Base-by-base conservation (phyloP, 2,797 vertebrate species). In the Hylomyscus alleni region DNA sequence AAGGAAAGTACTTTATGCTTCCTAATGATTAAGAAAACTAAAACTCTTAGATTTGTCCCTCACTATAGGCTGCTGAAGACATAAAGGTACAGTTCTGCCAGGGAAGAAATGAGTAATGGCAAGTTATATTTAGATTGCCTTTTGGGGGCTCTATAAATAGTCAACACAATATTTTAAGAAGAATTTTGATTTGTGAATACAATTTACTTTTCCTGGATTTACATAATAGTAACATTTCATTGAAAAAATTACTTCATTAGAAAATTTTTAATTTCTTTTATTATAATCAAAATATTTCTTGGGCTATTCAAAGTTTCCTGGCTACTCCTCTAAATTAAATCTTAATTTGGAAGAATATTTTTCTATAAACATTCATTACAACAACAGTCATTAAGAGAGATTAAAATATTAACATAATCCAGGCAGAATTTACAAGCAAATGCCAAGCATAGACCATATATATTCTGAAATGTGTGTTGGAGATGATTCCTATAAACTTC, bases 211-310 rank as follows among this genome's bases (percentile, higher is more conserved):
- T 88, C 92, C 89, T 97, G 81, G 84, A 96, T 88, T 94, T 77
- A 96, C 29, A 54, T 88, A 96, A 91, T 26, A 90, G 69, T 95
- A 96, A 97, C 93, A 92, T 96, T 96, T 97, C 94, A 95, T 94
- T 97, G 89, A 97, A 96, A 96, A 91, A 94, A 80, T 60, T 92
- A 26, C 72, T 95, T 95, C 56, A 37, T 94, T 97, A 94, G 76
- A 95, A 98, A 97, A 97, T 91, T 67, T 37, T 2, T 67, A 77
- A 97, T 94, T 97, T 95, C 52, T 84, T 84, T 89, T 91, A 65
- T 95, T 91, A 77, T 84, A 97, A 97, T 97, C 54, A 81, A 98
- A 98, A 84, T 86, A 65, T 83, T 92, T 96, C 26, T 86, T 97
- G 89, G 29, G 19, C 85, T 40, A 80, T 95, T 97, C 94, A 96